Evolutionary conservation across 1,140 invertebrate species (phyloP), one percentile per base, ranked within the genome.

Genomic region (Yoshiicerus persimilis): DNA sequence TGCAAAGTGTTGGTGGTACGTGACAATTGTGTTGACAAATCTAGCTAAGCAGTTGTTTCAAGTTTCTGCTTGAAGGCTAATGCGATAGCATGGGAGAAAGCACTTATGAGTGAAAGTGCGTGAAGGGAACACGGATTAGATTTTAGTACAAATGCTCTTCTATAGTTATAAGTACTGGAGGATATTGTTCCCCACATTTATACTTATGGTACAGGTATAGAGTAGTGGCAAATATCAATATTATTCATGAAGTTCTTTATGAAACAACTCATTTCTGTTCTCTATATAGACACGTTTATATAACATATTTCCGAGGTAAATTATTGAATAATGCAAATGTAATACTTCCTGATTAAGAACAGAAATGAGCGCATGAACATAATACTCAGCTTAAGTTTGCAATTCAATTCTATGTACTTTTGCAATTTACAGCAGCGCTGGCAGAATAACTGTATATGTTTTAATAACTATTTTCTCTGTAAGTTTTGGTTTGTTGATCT

Each of bases 41-140:
- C 20, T 80, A 80, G 30, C 30, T 38, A 80, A 38, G 32, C 75
- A 80, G 75, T 80, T 80, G 75, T 11, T 70, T 47, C 20, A 47
- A 20, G 11, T 47, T 66, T 80, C 32, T 80, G 32, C 75, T 80
- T n/a, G 16, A n/a, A 70, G 64, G 27, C 32, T 80, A 80, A 80
- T 80, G 75, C 34, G 30, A n/a, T 80, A 38, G 75, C 75, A 80
- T 80, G 75, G 75, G 75, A 80, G 75, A 80, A 80, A 80, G 75
- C 75, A 80, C 75, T 80, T 80, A 80, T 32, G 75, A 80, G 75
- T 34, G 34, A 80, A 80, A 80, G 75, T 80, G 75, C 75, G 75
- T 80, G 75, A 80, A 80, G 32, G 32, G 75, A 80, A 80, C 75
- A 80, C 36, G 75, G 16, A 80, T 36, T 80, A 32, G 32, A 38